Conservation (phyloP, 2,797 vertebrate species). For the Poecilia velifera region DNA sequence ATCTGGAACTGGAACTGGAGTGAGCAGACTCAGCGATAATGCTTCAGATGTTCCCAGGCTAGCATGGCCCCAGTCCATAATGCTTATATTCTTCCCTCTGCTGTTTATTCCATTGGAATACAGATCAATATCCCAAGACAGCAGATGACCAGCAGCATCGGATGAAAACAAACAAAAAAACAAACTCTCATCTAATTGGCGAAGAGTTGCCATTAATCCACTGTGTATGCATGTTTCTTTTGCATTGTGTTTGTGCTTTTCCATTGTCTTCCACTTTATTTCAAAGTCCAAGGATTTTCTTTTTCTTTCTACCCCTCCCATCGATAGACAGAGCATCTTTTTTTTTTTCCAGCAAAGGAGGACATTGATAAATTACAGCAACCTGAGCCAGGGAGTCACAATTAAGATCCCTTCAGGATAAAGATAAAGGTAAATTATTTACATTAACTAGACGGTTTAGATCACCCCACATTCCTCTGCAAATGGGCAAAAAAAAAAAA, state of each 20-base stretch:
- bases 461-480: conserved; percentile 67
- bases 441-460: conserved; percentile 77
- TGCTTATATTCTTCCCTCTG: conserved; percentile 66
- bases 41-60: conserved; percentile 54
- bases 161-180: conserved; percentile 56
- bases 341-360: conserved; percentile 66
- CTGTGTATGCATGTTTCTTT: conserved; percentile 41
- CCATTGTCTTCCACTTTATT: conserved; percentile 55
- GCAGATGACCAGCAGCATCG: conserved; percentile 70
- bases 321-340: conserved; percentile 55
- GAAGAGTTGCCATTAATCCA: conserved; percentile 72
- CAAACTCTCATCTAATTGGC: conserved; percentile 65
- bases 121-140: conserved; percentile 75
- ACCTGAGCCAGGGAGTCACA: conserved; percentile 74
- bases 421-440: conserved; percentile 86
- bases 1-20: conserved; percentile 46
- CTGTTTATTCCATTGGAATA: conserved; percentile 61
- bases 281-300: conserved; percentile 38
- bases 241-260: conserved; percentile 37
- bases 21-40: conserved; percentile 68
- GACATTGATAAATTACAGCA: conserved; percentile 80
- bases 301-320: conserved; percentile 22
- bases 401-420: conserved; percentile 90
- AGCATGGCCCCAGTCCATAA: conserved; percentile 43
- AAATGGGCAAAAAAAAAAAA: conserved; percentile 18